phyloP scores from a whole-genome alignment of 2,888 invertebrate species.

The Thelaira solivaga region DNA sequence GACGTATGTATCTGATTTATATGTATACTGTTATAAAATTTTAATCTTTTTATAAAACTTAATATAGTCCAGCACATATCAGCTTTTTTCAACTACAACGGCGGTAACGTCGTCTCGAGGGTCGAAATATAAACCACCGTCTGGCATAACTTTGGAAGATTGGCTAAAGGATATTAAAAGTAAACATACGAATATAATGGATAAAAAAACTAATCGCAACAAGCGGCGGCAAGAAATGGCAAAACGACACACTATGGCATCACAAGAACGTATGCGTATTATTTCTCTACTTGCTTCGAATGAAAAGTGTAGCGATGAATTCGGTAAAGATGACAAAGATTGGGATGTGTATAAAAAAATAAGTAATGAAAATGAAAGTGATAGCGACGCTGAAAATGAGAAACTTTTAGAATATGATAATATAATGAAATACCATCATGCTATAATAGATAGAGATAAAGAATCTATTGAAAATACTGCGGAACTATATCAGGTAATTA shows the following conservation, averaged over 20 bases:
- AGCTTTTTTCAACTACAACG: slow-evolving; percentile 34
- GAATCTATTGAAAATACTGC: slow-evolving; percentile 50
- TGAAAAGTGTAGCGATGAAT: slow-evolving; percentile 90
- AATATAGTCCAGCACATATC: no score
- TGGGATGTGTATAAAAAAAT: slow-evolving; percentile 98
- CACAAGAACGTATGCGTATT: slow-evolving; percentile 95
- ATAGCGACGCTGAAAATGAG: slow-evolving; percentile 95
- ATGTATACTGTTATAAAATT: no score
- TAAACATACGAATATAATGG: slow-evolving; percentile 79
- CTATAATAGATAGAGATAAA: slow-evolving; percentile 38
- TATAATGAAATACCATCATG: slow-evolving; percentile 75
- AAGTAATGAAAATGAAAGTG: slow-evolving; percentile 87
- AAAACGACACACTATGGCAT: slow-evolving; percentile 91
- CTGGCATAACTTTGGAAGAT: slow-evolving; percentile 69
- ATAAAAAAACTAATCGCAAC: slow-evolving; percentile 84
- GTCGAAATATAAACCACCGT: slow-evolving; percentile 72
- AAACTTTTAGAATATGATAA: slow-evolving; percentile 91
- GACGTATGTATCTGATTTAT: no score
- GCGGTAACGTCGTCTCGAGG: slow-evolving; percentile 44
- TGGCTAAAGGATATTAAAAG: slow-evolving; percentile 72
- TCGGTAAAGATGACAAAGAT: slow-evolving; percentile 95
- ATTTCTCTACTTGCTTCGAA: slow-evolving; percentile 91
- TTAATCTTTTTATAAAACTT: no score
- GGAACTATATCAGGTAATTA: slow-evolving; percentile 54
- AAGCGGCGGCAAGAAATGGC: slow-evolving; percentile 92